phyloP scores from a whole-genome alignment of 2,113 vertebrate genomes.

The Trematomus loennbergii region DNA sequence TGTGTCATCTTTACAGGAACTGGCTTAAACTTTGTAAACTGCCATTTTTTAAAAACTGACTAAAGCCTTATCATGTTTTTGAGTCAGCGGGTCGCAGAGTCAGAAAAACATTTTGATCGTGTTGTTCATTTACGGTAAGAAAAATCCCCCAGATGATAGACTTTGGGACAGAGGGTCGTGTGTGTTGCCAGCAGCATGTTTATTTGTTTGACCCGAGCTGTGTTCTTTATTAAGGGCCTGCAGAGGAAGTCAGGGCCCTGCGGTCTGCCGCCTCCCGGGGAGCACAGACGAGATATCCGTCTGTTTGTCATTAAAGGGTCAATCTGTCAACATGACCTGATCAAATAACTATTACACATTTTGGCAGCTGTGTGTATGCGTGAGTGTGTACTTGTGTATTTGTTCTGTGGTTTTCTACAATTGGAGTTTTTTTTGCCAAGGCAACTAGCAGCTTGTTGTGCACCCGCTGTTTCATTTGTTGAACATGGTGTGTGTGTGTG shows the following conservation, averaged over 20 bases:
- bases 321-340: constrained; percentile 79
- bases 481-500: not conserved
- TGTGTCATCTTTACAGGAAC: not conserved
- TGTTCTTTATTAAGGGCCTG: constrained; percentile 42
- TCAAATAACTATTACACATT: constrained; percentile 73
- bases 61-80: constrained; percentile 33
- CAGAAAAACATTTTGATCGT: constrained; percentile 60
- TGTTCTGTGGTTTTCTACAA: constrained; percentile 52
- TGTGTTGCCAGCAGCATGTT: constrained; percentile 39
- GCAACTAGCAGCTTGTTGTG: constrained; percentile 51
- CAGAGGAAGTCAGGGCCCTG: constrained; percentile 56
- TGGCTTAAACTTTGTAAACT: constrained; percentile 9
- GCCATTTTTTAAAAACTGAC: constrained; percentile 3
- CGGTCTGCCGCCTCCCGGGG: constrained; percentile 29
- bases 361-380: constrained; percentile 49
- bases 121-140: constrained; percentile 48
- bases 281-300: constrained; percentile 41
- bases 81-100: constrained; percentile 27
- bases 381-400: constrained; percentile 38
- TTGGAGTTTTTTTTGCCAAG: constrained; percentile 34
- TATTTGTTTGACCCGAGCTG: constrained; percentile 65
- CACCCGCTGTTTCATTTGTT: constrained; percentile 51
- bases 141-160: constrained; percentile 21
- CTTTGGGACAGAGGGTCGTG: constrained; percentile 11
- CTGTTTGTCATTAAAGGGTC: constrained; percentile 71